phyloP scores from a whole-genome alignment of 2,888 invertebrate species.

The Corbicula japonica region DNA sequence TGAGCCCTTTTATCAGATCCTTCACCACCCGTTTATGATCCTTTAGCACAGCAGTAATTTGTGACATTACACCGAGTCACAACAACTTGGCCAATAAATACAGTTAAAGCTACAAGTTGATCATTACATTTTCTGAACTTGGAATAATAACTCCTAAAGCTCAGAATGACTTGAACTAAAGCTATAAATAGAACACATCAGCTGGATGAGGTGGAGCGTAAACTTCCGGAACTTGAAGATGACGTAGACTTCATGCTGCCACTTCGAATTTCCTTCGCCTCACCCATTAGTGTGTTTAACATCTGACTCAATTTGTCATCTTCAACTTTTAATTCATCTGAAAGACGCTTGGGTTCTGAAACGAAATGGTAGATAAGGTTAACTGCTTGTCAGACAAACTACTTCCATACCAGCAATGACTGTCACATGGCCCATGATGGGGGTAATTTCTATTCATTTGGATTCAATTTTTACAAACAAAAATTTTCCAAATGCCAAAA shows the following conservation, averaged over 20 bases:
- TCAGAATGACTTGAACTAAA: not conserved
- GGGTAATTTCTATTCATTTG: too few relatives aligned
- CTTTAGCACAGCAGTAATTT: not conserved
- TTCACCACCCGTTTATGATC: not conserved
- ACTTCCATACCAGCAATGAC: too few relatives aligned
- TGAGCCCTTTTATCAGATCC: too few relatives aligned
- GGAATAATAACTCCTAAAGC: not conserved
- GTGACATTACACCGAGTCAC: not conserved
- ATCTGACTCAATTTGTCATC: slow-evolving; percentile 82
- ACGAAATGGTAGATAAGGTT: not conserved
- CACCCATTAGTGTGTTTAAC: slow-evolving; percentile 82
- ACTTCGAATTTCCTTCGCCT: slow-evolving; percentile 82
- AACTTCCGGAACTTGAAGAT: slow-evolving; percentile 59
- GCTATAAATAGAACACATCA: too few relatives aligned
- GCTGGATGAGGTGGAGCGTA: slow-evolving; percentile 56
- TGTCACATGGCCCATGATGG: too few relatives aligned
- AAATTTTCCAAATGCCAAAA: too few relatives aligned
- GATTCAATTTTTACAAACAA: too few relatives aligned
- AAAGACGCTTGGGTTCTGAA: slow-evolving; percentile 70
- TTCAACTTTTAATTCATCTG: slow-evolving; percentile 75
- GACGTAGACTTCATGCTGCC: slow-evolving; percentile 68
- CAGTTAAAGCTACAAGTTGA: not conserved
- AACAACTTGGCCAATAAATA: not conserved
- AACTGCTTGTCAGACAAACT: too few relatives aligned
- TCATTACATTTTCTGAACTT: not conserved